Percentiles rank a stretch among this genome's conserved stretches.
These are phyloP conservation scores for Rhinolophus sinicus DNA, from an alignment of 2,113 vertebrate species.

Conservation along the genomic window DNA sequence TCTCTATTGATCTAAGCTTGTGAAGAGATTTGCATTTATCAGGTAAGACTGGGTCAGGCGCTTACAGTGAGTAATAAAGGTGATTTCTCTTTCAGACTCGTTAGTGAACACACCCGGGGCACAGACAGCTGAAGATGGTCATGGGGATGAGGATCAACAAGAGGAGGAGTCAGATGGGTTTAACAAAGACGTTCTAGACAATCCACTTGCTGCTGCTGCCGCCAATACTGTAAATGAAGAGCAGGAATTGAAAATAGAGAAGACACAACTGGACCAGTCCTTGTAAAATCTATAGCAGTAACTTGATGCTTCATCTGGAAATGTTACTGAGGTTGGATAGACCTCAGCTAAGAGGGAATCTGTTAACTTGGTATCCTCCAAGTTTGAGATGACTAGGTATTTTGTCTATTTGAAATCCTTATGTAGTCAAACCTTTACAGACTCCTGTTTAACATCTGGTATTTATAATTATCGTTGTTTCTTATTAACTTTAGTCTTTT, in stretches of 20 bases:
- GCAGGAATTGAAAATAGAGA: not conserved
- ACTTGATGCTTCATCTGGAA: not conserved
- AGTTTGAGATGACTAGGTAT: not conserved
- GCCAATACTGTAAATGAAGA: not conserved
- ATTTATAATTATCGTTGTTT: slow-evolving; percentile 10
- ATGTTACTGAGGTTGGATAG: not conserved
- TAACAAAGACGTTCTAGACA: not conserved
- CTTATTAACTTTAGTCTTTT: slow-evolving; percentile 13
- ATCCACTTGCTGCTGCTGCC: not conserved
- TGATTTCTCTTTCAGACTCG: slow-evolving; percentile 63
- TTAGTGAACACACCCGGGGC: not conserved
- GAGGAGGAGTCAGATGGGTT: not conserved
- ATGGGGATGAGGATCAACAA: not conserved
- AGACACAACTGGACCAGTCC: slow-evolving; percentile 18
- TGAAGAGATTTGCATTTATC: not conserved
- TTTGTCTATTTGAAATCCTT: slow-evolving; percentile 34
- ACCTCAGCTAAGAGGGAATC: not conserved
- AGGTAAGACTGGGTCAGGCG: not conserved
- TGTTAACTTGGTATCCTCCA: not conserved
- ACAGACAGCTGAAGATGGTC: slow-evolving; percentile 43
- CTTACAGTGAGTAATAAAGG: not conserved
- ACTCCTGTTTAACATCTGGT: slow-evolving; percentile 36
- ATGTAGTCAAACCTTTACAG: not conserved
- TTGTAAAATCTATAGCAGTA: not conserved
- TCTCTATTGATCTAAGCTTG: not conserved